Percentiles rank a stretch among this genome's conserved stretches.
These are phyloP conservation scores for Macrotus californicus DNA, from an alignment of 2,113 vertebrate species.

Conservation along the genomic window DNA sequence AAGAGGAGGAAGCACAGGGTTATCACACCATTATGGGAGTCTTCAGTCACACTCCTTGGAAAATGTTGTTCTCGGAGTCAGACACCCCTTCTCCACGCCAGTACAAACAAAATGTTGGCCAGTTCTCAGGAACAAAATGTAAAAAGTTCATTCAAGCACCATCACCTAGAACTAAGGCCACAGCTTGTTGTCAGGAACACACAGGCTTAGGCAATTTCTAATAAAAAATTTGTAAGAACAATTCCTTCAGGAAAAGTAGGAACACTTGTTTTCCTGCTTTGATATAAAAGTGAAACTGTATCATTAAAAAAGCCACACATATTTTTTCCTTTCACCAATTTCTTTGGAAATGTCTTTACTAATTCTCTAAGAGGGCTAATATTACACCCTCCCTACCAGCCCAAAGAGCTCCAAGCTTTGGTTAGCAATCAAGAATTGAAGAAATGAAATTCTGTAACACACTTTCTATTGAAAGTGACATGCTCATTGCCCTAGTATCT, in stretches of 20 bases:
- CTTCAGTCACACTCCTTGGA: not conserved
- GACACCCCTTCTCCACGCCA: not conserved
- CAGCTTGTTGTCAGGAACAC: not conserved
- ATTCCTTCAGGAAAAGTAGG: not conserved
- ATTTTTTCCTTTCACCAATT: slow-evolving; percentile 5
- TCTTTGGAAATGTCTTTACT: not conserved
- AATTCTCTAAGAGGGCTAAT: not conserved
- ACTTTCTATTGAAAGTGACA: not conserved
- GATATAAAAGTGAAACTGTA: not conserved
- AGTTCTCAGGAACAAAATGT: slow-evolving; percentile 17
- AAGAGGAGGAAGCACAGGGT: not conserved
- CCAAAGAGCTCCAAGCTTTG: not conserved
- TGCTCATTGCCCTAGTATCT: not conserved
- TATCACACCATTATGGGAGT: not conserved
- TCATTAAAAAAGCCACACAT: not conserved
- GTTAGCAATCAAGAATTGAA: not conserved
- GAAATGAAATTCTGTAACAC: not conserved
- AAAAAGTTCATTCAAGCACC: slow-evolving; percentile 8
- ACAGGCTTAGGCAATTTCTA: slow-evolving; percentile 10
- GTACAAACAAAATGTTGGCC: slow-evolving; percentile 31
- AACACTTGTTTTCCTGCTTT: not conserved
- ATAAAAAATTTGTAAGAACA: slow-evolving; percentile 2
- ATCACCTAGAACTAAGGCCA: not conserved
- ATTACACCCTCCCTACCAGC: not conserved
- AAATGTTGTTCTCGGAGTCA: slow-evolving; percentile 41